phyloP scores from a whole-genome alignment of 2,113 vertebrate genomes.

The Cryptomyrus ogoouensis region DNA sequence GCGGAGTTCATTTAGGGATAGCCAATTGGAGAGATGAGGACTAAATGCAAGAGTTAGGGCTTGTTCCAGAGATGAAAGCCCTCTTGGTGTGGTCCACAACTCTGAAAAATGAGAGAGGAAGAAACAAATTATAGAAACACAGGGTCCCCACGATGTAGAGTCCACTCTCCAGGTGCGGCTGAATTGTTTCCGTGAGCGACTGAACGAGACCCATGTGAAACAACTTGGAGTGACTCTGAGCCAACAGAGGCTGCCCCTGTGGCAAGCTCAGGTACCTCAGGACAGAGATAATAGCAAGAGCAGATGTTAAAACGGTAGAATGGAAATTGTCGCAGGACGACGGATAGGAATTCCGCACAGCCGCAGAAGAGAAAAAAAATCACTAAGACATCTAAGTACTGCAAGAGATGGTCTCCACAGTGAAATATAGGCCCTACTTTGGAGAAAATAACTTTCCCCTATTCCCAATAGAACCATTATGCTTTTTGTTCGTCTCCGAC shows the following conservation, averaged over 20 bases:
- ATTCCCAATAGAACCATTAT: constrained; percentile 30
- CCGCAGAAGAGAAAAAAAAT: constrained; percentile 19
- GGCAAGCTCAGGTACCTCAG: not conserved
- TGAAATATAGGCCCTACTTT: constrained; percentile 25
- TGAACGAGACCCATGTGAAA: not conserved
- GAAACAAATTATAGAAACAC: not conserved
- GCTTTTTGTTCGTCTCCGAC: constrained; percentile 9
- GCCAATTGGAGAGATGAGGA: constrained; percentile 31
- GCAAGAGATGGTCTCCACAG: constrained; percentile 19
- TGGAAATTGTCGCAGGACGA: constrained; percentile 18
- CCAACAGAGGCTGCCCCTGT: not conserved
- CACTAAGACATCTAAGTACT: constrained; percentile 17
- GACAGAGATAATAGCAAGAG: not conserved
- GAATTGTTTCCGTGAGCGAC: not conserved
- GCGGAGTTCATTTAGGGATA: constrained; percentile 33
- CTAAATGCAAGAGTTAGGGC: constrained; percentile 34
- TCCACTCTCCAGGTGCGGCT: not conserved
- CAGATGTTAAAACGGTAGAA: constrained; percentile 16
- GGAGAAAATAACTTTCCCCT: constrained; percentile 22
- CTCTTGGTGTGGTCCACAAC: constrained; percentile 15
- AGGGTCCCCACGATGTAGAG: not conserved
- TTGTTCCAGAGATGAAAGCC: constrained; percentile 40
- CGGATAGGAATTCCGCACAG: not conserved
- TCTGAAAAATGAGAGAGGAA: constrained; percentile 7
- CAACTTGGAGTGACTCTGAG: not conserved